Evolutionary conservation across 2,888 invertebrate species (phyloP).

Genomic region (Dorcus parallelipipedus): DNA sequence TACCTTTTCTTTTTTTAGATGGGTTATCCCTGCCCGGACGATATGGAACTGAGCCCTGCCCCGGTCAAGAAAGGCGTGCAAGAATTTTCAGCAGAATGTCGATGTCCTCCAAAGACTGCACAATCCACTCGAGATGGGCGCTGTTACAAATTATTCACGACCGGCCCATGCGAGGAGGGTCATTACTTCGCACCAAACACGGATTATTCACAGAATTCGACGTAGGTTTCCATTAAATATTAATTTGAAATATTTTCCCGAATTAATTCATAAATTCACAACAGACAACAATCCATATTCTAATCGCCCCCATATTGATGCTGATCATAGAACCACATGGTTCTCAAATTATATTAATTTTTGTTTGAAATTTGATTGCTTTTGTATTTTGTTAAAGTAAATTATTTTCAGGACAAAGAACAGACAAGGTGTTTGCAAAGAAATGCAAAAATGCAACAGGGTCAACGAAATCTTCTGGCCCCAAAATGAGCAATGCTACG

Average conservation of each 20-base stretch:
- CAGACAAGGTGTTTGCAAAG: constrained; percentile 67
- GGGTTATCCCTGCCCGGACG: constrained; percentile 79
- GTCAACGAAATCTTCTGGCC: constrained; percentile 74
- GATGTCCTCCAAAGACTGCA: constrained; percentile 78
- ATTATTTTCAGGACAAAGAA: constrained; percentile 8
- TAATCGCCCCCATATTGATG: no score
- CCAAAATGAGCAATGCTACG: constrained; percentile 71
- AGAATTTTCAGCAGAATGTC: constrained; percentile 70
- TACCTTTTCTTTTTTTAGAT: constrained; percentile 42
- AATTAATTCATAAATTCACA: no score
- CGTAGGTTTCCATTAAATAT: constrained; percentile 19
- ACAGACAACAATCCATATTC: no score
- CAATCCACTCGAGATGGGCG: constrained; percentile 64
- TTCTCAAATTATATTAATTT: no score
- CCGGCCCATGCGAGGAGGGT: constrained; percentile 69
- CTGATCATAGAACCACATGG: no score
- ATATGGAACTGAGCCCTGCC: constrained; percentile 75
- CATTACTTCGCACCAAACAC: constrained; percentile 73
- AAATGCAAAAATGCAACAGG: constrained; percentile 61
- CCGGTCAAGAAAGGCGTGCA: constrained; percentile 45
- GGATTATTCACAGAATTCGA: constrained; percentile 33
- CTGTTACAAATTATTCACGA: constrained; percentile 71
- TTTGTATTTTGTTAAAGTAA: no score
- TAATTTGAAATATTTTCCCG: no score
- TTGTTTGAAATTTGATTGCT: neutral